phyloP scores from a whole-genome alignment of 2,113 vertebrate genomes.

The Melanerpes formicivorus region DNA sequence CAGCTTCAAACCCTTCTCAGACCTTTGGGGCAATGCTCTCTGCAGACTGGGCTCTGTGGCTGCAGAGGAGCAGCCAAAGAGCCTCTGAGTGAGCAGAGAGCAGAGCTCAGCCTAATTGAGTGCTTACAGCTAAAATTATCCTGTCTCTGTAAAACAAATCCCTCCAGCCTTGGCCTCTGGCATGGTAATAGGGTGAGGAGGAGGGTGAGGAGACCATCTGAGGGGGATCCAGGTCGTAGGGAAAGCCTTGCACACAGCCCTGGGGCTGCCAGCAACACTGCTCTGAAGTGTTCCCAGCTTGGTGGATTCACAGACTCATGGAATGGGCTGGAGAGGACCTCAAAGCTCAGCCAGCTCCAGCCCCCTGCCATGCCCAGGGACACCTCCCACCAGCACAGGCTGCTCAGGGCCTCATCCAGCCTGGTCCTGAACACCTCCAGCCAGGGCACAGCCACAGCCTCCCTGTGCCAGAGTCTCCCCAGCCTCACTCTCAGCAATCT shows the following conservation, averaged over 20 bases:
- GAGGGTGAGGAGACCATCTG: fast-evolving
- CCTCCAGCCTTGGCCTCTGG: background rate
- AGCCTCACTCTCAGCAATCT: no score
- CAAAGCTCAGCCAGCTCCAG: no score
- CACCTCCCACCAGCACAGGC: no score
- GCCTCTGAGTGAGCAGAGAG: background rate
- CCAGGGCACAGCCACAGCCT: no score
- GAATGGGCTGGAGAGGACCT: no score
- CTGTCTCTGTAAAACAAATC: background rate
- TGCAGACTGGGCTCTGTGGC: background rate
- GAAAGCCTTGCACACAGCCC: background rate
- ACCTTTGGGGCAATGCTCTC: fast-evolving
- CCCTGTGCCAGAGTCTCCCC: no score
- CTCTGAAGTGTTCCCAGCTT: background rate
- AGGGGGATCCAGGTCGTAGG: fast-evolving
- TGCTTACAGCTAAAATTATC: conserved; percentile 23
- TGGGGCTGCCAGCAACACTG: background rate
- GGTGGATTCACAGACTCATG: background rate
- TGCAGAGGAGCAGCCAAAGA: background rate
- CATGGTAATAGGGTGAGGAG: background rate
- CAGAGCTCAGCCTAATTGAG: conserved; percentile 27
- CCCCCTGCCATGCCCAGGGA: no score
- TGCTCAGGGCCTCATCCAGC: no score
- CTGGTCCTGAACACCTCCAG: no score
- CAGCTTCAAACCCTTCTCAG: background rate